Base-by-base conservation (phyloP, 2,113 vertebrate genomes). In the Charadrius vociferus region DNA sequence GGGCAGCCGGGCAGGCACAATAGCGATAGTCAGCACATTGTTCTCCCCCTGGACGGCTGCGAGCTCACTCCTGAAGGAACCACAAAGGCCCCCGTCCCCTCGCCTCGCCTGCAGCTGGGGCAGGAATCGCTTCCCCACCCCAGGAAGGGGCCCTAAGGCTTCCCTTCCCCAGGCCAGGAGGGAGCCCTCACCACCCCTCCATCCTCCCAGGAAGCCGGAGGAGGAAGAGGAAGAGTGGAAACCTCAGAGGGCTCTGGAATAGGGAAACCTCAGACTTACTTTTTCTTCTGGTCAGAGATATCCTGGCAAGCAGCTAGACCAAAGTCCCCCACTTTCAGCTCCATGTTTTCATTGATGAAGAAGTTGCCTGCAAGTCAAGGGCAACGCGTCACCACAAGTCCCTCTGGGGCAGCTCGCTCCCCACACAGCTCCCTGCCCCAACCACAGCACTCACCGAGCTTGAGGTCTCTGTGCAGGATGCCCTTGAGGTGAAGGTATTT, bases 311-410 rank as follows among this genome's bases (percentile, higher is more conserved):
- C 98, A 78, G 99, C 99, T 29, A 99, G 98, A 9, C 99, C 99
- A 43, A 99, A 99, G 96, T 99, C 99, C 71, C 99, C 99, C 86
- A 99, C 98, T 93, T 99, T 99, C 94, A 99, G 97, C 84, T 99
- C 99, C 99, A 99, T 99, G 97, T 99, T 99, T 96, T 99, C 99
- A n/a, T 99, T 99, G 96, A 99, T 98, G 98, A 99, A 99, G 95
- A 99, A 99, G 96, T 99, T 99, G 94, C 99, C 99, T 99, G 88
- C 55, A 92, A 96, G 74, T 50, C 53, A 74, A 79, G 53, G 73
- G 71, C 0, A 1, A 82, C 10, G 14, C 0, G 1, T 98, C 86
- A 97, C 47, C 39, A 22, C 47, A 74, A 50, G 13, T 65, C 50
- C 52, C 81, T 29, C 9, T 12, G 43, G 49, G 73, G 68, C 47